Evolutionary conservation across 2,797 vertebrate genomes (phyloP), one percentile per base, ranked within the genome.

Genomic region (Ctenochaetus hawaiiensis): DNA sequence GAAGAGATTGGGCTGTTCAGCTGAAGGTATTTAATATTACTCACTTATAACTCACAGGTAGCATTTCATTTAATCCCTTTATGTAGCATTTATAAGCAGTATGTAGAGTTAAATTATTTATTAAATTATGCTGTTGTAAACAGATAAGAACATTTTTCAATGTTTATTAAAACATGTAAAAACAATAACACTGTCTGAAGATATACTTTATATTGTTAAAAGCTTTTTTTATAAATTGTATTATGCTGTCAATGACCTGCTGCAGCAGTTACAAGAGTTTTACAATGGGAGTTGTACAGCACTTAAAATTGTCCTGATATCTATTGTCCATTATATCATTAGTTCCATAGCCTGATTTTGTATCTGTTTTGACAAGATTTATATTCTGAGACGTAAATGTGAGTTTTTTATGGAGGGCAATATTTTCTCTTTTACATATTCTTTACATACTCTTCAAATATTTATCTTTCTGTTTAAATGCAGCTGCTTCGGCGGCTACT

Each of bases 401-500:
- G 5, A 10, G 8, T 2, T 7, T 70, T 58, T 9, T 34, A 5
- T 30, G 30, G 26, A 30, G 26, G 26, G 5, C 26, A 30, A 30
- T 5, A 30, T 30, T 30, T 30, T 30, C 30, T 34, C 30, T 34
- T 34, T 34, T 34, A 34, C 30, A 34, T 34, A 34, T 34, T 34
- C 30, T 7, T 34, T 34, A 34, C 30, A 6, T 5, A 18, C 16
- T 1, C 48, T 60, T 48, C 54, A 4, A 11, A 61, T 34, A 18
- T 59, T 75, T 0, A 39, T 56, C 23, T 39, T 18, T 58, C 47
- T 58, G 18, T 68, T 30, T 34, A 0, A 7, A 20, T 77, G 20
- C 78, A 94, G 94, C 89, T 93, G 45, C 90, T 96, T 51, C 91
- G 94, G 8, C 93, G 93, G 54, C 91, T 96, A 77, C 81, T 96